Evolutionary conservation across 2,113 vertebrate species (phyloP).

Genomic region (Microcebus murinus): DNA sequence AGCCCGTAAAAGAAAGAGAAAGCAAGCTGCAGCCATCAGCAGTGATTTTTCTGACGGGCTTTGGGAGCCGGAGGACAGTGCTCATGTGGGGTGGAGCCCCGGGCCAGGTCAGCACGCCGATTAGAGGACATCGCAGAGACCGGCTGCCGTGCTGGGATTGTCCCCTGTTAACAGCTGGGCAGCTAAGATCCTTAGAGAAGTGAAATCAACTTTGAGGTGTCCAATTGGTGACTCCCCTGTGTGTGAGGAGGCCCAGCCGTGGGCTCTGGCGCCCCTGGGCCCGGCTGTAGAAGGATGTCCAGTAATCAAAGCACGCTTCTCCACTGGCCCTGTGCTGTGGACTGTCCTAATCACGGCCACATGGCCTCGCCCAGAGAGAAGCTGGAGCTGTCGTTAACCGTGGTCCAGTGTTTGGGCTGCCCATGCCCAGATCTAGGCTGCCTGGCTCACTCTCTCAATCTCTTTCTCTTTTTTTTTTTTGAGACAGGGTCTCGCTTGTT

Average conservation of each 20-base stretch:
- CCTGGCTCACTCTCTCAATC: background rate
- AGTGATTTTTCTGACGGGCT: accelerated
- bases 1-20: background rate
- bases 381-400: background rate
- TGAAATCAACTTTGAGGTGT: background rate
- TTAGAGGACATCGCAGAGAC: background rate
- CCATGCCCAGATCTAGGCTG: background rate
- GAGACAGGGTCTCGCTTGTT: too few species aligned
- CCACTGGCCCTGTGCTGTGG: too few species aligned
- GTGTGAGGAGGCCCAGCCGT: too few species aligned
- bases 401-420: accelerated
- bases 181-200: background rate
- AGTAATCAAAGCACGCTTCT: background rate
- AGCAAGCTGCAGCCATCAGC: background rate
- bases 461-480: background rate
- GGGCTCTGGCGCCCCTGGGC: background rate
- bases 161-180: background rate
- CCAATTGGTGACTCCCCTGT: background rate
- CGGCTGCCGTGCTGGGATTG: background rate
- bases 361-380: background rate
- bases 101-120: background rate
- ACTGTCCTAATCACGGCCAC: background rate
- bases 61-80: accelerated
- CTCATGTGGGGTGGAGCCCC: background rate
- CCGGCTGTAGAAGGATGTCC: background rate